These are phyloP conservation scores for Malurus elegans DNA, from an alignment of 2,113 vertebrate genomes.

Conservation along the genomic window DNA sequence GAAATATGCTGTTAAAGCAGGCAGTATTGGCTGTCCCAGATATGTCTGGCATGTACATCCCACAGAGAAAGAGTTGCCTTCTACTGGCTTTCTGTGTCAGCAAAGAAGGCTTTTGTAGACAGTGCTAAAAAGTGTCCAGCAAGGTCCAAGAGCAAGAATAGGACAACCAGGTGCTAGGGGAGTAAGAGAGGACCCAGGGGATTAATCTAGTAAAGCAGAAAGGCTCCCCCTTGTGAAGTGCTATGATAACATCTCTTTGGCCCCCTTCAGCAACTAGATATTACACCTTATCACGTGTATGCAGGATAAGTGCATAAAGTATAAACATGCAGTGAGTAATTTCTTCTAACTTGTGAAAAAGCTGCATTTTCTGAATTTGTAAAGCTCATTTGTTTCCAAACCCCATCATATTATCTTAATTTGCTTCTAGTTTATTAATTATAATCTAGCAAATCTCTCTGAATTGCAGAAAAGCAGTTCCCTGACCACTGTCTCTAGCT, in stretches of 20 bases:
- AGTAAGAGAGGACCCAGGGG: neutral
- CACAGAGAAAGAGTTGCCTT: neutral
- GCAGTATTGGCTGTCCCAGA: neutral
- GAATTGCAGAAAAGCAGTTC: neutral
- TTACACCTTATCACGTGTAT: neutral
- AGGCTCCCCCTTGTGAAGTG: slow-evolving; percentile 31
- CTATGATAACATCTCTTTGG: neutral
- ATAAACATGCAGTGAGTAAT: neutral
- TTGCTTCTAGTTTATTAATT: slow-evolving; percentile 15
- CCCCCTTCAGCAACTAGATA: neutral
- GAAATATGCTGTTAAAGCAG: neutral
- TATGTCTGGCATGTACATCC: neutral
- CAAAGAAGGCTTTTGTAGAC: neutral
- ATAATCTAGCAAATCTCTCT: neutral
- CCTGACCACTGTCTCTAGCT: neutral
- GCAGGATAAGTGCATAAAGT: neutral
- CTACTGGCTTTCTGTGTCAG: neutral
- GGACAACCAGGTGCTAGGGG: neutral
- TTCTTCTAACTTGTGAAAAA: neutral
- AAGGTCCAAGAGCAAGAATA: neutral
- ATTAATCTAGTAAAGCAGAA: slow-evolving; percentile 23
- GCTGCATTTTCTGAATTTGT: neutral
- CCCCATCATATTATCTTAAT: neutral
- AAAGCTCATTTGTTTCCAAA: neutral
- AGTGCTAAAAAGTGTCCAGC: neutral